A percentile compares a stretch with the other conserved stretches of the same genome.
Evolutionary conservation across 1,140 invertebrate species (phyloP).

Genomic region (Bombus vancouverensis): DNA sequence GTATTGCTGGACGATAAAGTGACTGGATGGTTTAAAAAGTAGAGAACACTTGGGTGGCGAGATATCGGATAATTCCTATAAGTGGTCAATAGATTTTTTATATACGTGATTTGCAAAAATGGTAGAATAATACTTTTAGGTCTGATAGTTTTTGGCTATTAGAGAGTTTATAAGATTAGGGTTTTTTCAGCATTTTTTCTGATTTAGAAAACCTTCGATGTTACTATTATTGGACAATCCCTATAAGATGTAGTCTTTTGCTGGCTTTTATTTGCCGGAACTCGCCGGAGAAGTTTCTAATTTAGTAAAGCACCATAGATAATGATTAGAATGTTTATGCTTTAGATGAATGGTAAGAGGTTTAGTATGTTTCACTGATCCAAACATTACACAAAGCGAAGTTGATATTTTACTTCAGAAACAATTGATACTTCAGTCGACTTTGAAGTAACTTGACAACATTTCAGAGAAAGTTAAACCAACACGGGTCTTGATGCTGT

Average conservation of each 20-base stretch:
- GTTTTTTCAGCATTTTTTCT: no score
- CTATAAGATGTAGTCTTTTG: no score
- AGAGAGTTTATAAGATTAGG: no score
- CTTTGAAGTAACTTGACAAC: background rate
- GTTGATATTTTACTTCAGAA: background rate
- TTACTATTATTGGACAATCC: no score
- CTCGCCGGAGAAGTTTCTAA: background rate
- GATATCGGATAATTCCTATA: background rate
- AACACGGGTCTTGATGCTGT: background rate
- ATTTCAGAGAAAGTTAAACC: background rate
- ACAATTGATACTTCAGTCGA: background rate
- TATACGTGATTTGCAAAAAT: background rate
- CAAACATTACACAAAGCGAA: background rate
- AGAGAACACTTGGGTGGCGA: background rate
- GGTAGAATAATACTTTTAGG: background rate
- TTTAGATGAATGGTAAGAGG: background rate
- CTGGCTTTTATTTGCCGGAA: no score
- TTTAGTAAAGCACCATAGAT: background rate
- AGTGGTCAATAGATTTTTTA: no score
- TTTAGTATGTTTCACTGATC: background rate
- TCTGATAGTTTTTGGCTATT: no score
- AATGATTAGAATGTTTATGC: background rate
- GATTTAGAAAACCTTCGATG: no score
- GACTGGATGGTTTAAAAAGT: background rate
- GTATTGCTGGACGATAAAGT: background rate